Evolutionary conservation across 2,113 vertebrate genomes (phyloP).

Genomic region (Etia nguti): DNA sequence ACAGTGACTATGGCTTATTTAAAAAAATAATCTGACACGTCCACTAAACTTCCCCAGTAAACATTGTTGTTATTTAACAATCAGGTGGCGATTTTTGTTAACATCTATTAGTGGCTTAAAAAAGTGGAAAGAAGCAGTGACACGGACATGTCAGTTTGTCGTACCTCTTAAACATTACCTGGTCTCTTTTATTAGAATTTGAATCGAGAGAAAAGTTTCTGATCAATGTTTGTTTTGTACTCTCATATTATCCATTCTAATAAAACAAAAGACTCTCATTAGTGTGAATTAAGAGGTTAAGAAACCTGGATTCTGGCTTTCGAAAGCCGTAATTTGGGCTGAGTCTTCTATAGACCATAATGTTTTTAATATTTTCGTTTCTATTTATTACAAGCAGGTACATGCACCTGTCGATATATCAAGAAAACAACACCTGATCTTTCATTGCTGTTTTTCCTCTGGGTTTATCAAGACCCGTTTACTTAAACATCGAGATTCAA

Average conservation of each 20-base stretch:
- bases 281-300: neutral
- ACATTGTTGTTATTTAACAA: neutral
- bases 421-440: neutral
- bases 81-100: neutral
- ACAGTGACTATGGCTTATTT: neutral
- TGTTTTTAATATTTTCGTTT: neutral
- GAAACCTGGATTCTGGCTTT: fast-evolving
- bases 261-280: fast-evolving
- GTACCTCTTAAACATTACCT: neutral
- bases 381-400: neutral
- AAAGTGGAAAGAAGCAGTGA: neutral
- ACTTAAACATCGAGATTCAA: fast-evolving
- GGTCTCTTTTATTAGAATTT: neutral
- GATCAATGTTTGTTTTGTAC: fast-evolving
- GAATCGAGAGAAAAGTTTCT: fast-evolving
- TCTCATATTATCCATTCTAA: fast-evolving
- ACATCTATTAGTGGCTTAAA: fast-evolving
- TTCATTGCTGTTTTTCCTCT: neutral
- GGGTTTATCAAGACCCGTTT: neutral
- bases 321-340: fast-evolving
- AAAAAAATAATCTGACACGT: fast-evolving
- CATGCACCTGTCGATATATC: fast-evolving
- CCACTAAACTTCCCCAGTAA: fast-evolving
- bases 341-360: neutral
- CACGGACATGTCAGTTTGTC: neutral